Base-by-base conservation (phyloP, 2,113 vertebrate species). In the Helogale parvula region DNA sequence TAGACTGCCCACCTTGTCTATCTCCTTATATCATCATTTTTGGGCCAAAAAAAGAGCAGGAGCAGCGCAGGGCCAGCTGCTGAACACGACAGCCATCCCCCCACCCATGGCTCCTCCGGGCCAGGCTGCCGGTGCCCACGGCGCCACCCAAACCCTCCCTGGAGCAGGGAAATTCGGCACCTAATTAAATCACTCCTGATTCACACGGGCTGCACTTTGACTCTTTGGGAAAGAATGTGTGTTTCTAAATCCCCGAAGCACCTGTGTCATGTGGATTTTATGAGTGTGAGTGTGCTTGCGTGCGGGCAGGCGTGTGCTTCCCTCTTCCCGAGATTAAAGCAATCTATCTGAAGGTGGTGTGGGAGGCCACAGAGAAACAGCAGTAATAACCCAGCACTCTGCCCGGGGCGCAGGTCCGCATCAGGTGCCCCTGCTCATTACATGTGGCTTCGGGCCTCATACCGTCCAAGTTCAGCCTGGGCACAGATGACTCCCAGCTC, bases 61-160 rank as follows among this genome's bases (percentile, higher is more conserved):
- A 79, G 13, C 23, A 21, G 10, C 17, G 3, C 25, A n/a, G 4
- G 11, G 27, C 47, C n/a, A 35, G 9, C 11, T 13, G 6, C 31
- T 35, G 0, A 17, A 6, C 8, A 19, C 1, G 25, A 16, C 19
- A 71, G 41, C 29, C 31, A 21, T 0, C 12, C 29, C 23, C 23
- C 72, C 8, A 4, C 8, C 0, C 0, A 25, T 1, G 0, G 16
- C 23, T 25, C 16, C 72, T 27, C 31, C 0, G 0, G 2, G 45
- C 38, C 60, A 38, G 66, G 31, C 47, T 47, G 71, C 10, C 11
- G 0, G 29, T 13, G 52, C 29, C 63, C n/a, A 19, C 0, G 7
- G 31, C 15, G 1, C 41, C 6, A 9, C 8, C 38, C 74, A 29
- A 23, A 16, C 8, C 19, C 11, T 50, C 72, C 38, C 21, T 7